Percentiles rank a stretch among this genome's conserved stretches.
Evolutionary conservation across 2,888 invertebrate genomes (phyloP).

Genomic region (Tetrapedia diversipes): DNA sequence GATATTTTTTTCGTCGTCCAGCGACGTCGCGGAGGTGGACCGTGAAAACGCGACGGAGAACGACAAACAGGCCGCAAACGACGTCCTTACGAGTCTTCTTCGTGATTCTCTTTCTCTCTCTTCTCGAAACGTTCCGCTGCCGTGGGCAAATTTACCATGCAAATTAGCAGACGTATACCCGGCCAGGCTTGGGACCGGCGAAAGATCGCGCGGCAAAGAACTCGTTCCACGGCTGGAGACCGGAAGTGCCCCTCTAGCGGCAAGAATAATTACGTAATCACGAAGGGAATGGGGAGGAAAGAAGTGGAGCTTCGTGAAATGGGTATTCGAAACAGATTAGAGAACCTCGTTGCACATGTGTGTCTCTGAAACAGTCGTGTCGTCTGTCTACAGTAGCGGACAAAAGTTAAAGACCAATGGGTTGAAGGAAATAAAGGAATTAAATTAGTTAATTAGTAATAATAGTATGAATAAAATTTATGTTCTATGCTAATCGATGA

Average conservation of each 20-base stretch:
- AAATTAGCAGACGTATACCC: slow-evolving; percentile 71
- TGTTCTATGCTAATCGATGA: no score
- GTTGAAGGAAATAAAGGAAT: no score
- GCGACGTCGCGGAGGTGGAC: slow-evolving; percentile 19
- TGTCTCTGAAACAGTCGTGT: no score
- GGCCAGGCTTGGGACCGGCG: slow-evolving; percentile 34
- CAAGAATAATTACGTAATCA: slow-evolving; percentile 71
- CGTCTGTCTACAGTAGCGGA: no score
- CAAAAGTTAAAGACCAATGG: no score
- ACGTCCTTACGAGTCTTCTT: slow-evolving; percentile 47
- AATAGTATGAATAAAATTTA: no score
- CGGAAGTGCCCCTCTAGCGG: slow-evolving; percentile 59
- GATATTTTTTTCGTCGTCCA: slow-evolving; percentile 24
- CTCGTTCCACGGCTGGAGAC: slow-evolving; percentile 44
- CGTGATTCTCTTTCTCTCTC: no score
- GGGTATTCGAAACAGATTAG: no score
- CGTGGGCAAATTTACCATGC: slow-evolving; percentile 69
- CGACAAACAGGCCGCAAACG: slow-evolving; percentile 56
- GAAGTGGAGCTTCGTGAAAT: no score
- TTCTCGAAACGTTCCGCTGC: slow-evolving; percentile 65
- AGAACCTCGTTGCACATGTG: no score
- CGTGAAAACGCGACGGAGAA: slow-evolving; percentile 27
- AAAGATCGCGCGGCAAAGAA: slow-evolving; percentile 59
- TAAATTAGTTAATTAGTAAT: no score
- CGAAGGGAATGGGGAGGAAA: slow-evolving; percentile 48